Evolutionary conservation across 2,113 vertebrate genomes (phyloP).

Genomic region (Equus przewalskii): DNA sequence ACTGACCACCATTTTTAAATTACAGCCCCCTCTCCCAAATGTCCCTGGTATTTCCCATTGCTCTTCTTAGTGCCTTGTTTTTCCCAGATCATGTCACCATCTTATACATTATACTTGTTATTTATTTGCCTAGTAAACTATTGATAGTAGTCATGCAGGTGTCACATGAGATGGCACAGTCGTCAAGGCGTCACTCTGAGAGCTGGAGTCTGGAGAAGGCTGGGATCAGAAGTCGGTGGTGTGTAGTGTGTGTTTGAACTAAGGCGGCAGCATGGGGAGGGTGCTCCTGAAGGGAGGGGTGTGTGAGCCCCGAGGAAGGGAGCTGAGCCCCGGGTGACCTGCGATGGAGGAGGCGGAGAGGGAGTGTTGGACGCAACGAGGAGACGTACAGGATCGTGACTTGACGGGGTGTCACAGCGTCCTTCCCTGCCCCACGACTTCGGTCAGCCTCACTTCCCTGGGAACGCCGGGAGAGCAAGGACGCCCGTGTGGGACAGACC

Average conservation of each 20-base stretch:
- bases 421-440: too few species aligned
- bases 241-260: accelerated
- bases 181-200: accelerated
- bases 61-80: background rate
- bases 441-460: too few species aligned
- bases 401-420: too few species aligned
- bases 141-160: accelerated
- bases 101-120: accelerated
- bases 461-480: too few species aligned
- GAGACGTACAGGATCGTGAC: too few species aligned
- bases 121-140: background rate
- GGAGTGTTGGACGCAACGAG: too few species aligned
- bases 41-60: accelerated
- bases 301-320: accelerated
- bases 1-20: background rate
- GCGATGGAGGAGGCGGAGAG: background rate
- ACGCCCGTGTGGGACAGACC: too few species aligned
- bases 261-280: background rate
- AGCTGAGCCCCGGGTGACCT: background rate
- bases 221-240: background rate
- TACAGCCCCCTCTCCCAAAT: background rate
- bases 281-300: too few species aligned
- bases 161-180: background rate
- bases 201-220: background rate
- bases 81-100: background rate